These are phyloP conservation scores for Eleutherodactylus coqui DNA, from an alignment of 2,797 vertebrate species.

Conservation along the genomic window DNA sequence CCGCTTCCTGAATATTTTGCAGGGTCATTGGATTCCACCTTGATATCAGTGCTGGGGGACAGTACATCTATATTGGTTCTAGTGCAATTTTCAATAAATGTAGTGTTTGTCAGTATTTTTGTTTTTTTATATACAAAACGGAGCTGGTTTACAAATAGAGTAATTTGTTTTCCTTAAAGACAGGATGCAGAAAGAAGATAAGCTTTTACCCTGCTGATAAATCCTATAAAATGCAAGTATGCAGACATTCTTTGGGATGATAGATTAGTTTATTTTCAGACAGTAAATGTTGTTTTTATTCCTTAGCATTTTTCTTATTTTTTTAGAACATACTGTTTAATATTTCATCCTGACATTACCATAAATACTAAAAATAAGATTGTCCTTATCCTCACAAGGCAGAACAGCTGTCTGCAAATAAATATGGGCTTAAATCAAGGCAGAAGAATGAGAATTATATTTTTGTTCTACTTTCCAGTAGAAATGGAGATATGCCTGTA, in stretches of 20 bases:
- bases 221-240: not conserved
- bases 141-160: not conserved
- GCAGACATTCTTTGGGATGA: not conserved
- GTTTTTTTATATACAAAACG: not conserved
- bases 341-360: not conserved
- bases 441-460: not conserved
- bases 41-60: not conserved
- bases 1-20: not conserved
- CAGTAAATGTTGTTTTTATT: not conserved
- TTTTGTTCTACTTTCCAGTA: not conserved
- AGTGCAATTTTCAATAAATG: not conserved
- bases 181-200: not conserved
- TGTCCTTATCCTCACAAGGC: conserved; percentile 8
- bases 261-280: not conserved
- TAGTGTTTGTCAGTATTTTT: not conserved
- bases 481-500: not conserved
- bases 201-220: not conserved
- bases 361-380: conserved; percentile 1
- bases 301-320: no score
- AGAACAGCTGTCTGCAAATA: not conserved
- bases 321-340: not conserved
- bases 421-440: not conserved
- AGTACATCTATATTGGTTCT: not conserved
- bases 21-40: not conserved
- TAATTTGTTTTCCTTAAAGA: not conserved